Evolutionary conservation across 2,113 vertebrate species (phyloP).

Genomic region (Tautogolabrus adspersus): DNA sequence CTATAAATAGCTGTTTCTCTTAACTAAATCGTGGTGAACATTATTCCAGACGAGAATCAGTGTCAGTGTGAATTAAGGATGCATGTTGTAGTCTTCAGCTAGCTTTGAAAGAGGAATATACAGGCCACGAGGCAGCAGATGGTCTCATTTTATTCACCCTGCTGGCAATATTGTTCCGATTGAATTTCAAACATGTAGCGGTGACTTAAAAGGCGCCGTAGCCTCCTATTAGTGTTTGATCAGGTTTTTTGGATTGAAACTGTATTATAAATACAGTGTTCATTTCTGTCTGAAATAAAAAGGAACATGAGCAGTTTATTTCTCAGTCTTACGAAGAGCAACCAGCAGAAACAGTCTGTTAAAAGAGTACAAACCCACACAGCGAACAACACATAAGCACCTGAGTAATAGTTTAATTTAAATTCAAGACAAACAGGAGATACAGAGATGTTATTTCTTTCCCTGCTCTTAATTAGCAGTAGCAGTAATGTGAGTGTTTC

Average conservation of each 20-base stretch:
- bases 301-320: too few species aligned
- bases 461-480: too few species aligned
- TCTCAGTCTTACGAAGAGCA: neutral
- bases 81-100: neutral
- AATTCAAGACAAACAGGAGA: too few species aligned
- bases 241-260: too few species aligned
- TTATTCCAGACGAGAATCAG: conserved; percentile 3
- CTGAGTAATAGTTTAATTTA: too few species aligned
- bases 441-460: too few species aligned
- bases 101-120: neutral
- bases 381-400: too few species aligned
- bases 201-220: neutral
- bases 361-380: too few species aligned
- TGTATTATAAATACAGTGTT: neutral
- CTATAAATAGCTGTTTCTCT: conserved; percentile 6
- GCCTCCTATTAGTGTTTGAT: neutral
- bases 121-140: neutral
- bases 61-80: neutral
- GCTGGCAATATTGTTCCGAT: neutral
- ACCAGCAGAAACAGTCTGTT: too few species aligned
- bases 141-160: neutral
- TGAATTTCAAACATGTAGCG: neutral
- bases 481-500: too few species aligned
- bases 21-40: neutral
- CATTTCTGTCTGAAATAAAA: neutral